Conservation (phyloP, 2,797 vertebrate genomes). For the Myioborus melanocephalus region DNA sequence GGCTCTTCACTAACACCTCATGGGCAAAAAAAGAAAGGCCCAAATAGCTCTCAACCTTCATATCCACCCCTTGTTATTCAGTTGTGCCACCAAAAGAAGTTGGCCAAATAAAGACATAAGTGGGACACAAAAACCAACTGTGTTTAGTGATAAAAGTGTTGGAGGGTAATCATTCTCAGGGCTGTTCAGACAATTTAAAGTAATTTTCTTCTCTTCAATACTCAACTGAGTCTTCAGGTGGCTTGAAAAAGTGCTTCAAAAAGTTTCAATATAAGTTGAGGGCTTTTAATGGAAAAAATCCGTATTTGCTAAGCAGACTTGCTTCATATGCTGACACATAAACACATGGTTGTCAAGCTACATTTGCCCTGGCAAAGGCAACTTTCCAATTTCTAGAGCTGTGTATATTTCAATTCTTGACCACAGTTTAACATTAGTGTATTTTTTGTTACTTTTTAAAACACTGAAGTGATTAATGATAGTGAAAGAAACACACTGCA, state of each 20-base stretch:
- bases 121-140: not conserved
- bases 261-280: not conserved
- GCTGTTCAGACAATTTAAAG: not conserved
- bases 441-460: slow-evolving; percentile 54
- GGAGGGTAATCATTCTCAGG: not conserved
- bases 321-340: slow-evolving; percentile 26
- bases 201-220: not conserved
- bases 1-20: not conserved
- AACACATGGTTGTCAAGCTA: slow-evolving; percentile 45
- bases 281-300: slow-evolving; percentile 33
- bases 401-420: slow-evolving; percentile 52
- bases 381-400: slow-evolving; percentile 33
- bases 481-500: slow-evolving; percentile 45
- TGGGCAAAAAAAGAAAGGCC: not conserved
- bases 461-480: slow-evolving; percentile 59
- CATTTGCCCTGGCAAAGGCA: slow-evolving; percentile 32
- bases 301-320: not conserved
- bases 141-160: not conserved
- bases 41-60: not conserved
- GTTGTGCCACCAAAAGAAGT: not conserved
- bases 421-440: slow-evolving; percentile 45
- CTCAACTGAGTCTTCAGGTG: not conserved
- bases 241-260: not conserved
- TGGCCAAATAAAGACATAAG: not conserved
- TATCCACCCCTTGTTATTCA: not conserved